A percentile compares a stretch with the other conserved stretches of the same genome.
Evolutionary conservation across 2,113 vertebrate genomes (phyloP).

Genomic region (Pleuronectes platessa): DNA sequence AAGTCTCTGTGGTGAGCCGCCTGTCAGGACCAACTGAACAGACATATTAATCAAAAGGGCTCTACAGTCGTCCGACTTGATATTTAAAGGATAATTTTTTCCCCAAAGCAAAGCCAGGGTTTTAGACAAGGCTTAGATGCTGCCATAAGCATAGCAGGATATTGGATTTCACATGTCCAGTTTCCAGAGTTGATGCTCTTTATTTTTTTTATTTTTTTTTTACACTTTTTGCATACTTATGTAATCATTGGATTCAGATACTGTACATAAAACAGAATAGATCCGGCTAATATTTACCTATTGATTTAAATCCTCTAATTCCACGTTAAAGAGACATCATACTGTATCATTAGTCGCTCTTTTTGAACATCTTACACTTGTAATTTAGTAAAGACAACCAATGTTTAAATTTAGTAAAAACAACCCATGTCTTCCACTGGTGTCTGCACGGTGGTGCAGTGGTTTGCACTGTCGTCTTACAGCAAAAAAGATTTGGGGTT

Average conservation of each 20-base stretch:
- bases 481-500: no score
- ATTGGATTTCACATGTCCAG: constrained; percentile 29
- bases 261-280: not conserved
- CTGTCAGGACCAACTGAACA: constrained; percentile 25
- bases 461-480: not conserved
- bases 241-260: constrained; percentile 5
- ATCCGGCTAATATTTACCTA: constrained; percentile 7
- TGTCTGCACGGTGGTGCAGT: no score
- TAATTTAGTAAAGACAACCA: not conserved
- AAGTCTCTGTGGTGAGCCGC: constrained; percentile 25
- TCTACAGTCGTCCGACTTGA: constrained; percentile 24
- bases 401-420: constrained; percentile 4
- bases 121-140: constrained; percentile 15
- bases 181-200: constrained; percentile 21
- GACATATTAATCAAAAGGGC: constrained; percentile 22
- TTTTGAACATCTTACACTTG: not conserved
- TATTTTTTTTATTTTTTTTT: no score
- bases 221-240: constrained; percentile 3
- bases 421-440: not conserved
- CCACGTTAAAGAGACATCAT: not conserved
- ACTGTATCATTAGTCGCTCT: not conserved
- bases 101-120: constrained; percentile 16
- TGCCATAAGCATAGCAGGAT: constrained; percentile 8
- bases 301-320: not conserved
- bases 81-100: constrained; percentile 10